Base-by-base conservation (phyloP, 2,888 invertebrate genomes). In the Hermodice carunculata region DNA sequence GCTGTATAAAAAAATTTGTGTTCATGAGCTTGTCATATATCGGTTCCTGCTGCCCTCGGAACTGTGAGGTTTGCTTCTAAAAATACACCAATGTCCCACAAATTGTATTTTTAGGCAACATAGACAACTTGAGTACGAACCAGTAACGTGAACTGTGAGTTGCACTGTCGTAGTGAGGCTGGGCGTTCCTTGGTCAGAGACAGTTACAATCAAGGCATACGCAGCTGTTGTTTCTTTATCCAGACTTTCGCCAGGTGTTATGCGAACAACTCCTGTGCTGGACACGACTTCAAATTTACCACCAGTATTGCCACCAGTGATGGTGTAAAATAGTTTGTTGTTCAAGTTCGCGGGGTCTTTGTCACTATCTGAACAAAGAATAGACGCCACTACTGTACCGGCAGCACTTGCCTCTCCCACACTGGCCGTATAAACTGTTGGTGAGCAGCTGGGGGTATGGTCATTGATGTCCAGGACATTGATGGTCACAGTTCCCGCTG, bases 401-500 rank as follows among this genome's bases (percentile, higher is more conserved):
- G 29, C 26, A 5, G 53, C 19, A 17, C 52, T 37, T 31, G 42
- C 29, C 31, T 66, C 66, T n/a, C 19, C 24, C 28, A 46, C 28
- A n/a, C 24, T 37, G 2, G 22, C 48, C 6, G 4, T 32, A 26
- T 59, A 52, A 19, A 46, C 19, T n/a, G 54, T 31, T 11, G 44
- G 48, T 14, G 29, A n/a, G 42, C 60, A 65, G 17, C 22, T 24
- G 14, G 65, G 65, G 11, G 48, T 37, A 32, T 58, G 34, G 48
- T 65, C 65, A 40, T 65, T 65, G 24, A 53, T 37, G 37, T 65
- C 65, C 2, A 54, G 34, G 17, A 60, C 46, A 5, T 60, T 53
- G 2, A 65, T 8, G 31, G 28, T 43, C 54, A 67, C 26, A 19
- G 59, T 44, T 8, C 54, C 60, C 4, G 60, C 53, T 5, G 65